These are phyloP conservation scores for Chloebia gouldiae DNA, from an alignment of 2,113 vertebrate species.

Conservation along the genomic window DNA sequence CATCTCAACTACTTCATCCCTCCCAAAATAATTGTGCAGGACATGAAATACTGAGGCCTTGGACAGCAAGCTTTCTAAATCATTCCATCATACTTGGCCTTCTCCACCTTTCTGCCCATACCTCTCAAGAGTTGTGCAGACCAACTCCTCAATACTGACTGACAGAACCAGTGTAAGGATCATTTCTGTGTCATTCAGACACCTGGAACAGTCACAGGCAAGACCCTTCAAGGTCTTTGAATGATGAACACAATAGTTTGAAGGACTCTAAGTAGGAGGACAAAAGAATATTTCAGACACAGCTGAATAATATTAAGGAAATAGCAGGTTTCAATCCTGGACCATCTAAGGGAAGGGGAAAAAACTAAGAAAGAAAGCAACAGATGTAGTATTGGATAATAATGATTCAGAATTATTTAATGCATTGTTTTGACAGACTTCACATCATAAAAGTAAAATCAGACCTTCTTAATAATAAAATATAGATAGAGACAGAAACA, in stretches of 20 bases:
- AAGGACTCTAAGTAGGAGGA: neutral
- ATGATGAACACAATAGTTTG: neutral
- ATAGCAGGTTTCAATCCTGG: conserved; percentile 16
- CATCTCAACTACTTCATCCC: neutral
- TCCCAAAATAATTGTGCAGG: neutral
- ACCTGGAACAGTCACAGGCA: neutral
- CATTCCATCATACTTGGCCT: neutral
- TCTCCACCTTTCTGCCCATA: neutral
- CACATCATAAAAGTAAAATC: conserved; percentile 68
- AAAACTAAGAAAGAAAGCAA: neutral
- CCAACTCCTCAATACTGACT: neutral
- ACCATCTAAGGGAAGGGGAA: neutral
- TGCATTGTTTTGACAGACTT: conserved; percentile 78
- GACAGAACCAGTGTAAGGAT: neutral
- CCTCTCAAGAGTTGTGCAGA: rapidly evolving
- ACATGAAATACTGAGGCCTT: neutral
- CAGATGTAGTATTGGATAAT: conserved; percentile 56
- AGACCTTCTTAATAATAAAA: conserved; percentile 72
- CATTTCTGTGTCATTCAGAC: neutral
- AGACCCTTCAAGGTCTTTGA: neutral
- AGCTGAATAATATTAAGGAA: neutral
- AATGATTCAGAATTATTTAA: conserved; percentile 71
- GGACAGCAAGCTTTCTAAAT: neutral
- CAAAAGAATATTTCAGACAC: neutral
- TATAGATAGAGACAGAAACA: conserved; percentile 65